Evolutionary conservation across 2,888 invertebrate genomes (phyloP).

Genomic region (Morpho achilles): DNA sequence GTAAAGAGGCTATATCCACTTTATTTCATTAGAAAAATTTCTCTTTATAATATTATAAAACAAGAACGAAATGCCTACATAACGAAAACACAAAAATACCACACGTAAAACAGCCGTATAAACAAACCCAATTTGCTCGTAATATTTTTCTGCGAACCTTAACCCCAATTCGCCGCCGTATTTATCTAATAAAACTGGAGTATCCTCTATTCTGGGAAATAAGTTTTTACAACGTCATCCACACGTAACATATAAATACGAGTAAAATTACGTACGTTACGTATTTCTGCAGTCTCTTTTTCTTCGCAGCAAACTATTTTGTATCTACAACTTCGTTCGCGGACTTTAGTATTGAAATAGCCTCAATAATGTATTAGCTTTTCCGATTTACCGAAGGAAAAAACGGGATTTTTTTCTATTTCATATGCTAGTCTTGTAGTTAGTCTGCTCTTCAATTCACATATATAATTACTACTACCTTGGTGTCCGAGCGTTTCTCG

Average conservation of each 20-base stretch:
- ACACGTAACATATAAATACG: not conserved
- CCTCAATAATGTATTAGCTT: no score
- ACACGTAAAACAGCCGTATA: conserved; percentile 11
- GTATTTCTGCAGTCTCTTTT: conserved; percentile 1
- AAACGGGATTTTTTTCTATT: no score
- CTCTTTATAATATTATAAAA: not conserved
- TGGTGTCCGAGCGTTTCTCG: no score
- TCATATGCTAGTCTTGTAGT: no score
- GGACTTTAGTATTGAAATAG: no score
- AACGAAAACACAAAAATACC: conserved; percentile 3
- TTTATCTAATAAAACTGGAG: conserved; percentile 17
- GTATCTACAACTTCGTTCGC: no score
- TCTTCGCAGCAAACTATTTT: not conserved
- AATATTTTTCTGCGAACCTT: conserved; percentile 11
- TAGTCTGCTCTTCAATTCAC: no score
- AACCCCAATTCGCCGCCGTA: conserved; percentile 11
- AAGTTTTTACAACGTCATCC: conserved; percentile 2
- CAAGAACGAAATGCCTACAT: conserved; percentile 4
- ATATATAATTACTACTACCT: no score
- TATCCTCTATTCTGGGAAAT: conserved; percentile 7
- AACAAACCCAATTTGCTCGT: conserved; percentile 14
- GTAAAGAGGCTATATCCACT: not conserved
- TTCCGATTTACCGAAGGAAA: no score
- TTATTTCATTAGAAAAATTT: conserved; percentile 2
- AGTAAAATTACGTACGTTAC: conserved; percentile 1